Percentiles rank a stretch among this genome's conserved stretches.
Conservation (phyloP, 2,888 invertebrate genomes). For the Cactoblastis cactorum region DNA sequence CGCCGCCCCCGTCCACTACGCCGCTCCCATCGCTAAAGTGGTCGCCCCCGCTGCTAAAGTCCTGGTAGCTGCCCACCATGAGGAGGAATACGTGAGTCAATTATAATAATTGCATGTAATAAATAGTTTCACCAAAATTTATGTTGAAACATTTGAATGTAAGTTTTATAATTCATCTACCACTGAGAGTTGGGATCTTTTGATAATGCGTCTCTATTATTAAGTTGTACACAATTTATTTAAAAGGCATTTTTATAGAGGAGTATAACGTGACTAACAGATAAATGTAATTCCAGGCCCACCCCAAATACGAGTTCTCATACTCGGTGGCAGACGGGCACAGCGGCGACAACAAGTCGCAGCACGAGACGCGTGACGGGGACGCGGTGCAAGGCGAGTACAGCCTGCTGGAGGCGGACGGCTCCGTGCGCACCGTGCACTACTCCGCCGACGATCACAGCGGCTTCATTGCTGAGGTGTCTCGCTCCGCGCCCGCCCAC, state of each 20-base stretch:
- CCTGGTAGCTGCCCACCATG: slow-evolving; percentile 37
- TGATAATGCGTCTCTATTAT: no score
- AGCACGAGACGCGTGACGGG: slow-evolving; percentile 61
- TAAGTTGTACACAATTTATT: no score
- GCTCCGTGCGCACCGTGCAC: slow-evolving; percentile 74
- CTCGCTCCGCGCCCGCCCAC: slow-evolving; percentile 54
- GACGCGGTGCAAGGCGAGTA: slow-evolving; percentile 61
- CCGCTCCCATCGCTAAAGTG: slow-evolving; percentile 42
- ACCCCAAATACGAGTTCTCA: slow-evolving; percentile 78
- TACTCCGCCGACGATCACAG: slow-evolving; percentile 75
- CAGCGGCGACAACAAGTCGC: slow-evolving; percentile 76
- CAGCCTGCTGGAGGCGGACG: slow-evolving; percentile 72
- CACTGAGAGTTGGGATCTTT: no score
- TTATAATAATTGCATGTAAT: neutral
- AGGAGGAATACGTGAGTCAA: slow-evolving; percentile 48
- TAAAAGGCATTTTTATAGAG: no score
- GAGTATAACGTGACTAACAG: no score
- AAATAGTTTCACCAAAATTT: no score
- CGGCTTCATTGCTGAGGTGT: slow-evolving; percentile 64
- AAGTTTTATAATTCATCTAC: no score
- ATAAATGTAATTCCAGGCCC: slow-evolving; percentile 44
- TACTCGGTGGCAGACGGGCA: slow-evolving; percentile 79
- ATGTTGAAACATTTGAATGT: no score
- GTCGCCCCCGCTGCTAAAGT: slow-evolving; percentile 35
- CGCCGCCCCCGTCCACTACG: slow-evolving; percentile 33